Conservation (phyloP, 2,888 invertebrate species). For the Hedya salicella region DNA sequence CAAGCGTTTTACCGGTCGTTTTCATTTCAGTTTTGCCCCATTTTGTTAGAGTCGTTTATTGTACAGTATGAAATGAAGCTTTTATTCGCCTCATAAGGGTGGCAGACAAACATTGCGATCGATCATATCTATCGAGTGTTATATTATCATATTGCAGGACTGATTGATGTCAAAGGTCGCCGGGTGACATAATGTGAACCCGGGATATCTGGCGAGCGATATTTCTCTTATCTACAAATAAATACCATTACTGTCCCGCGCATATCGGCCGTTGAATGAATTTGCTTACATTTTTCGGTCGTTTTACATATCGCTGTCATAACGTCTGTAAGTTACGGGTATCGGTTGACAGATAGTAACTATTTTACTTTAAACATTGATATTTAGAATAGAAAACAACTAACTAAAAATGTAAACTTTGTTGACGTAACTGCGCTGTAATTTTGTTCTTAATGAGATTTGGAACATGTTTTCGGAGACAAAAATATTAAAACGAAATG, state of each 20-base stretch:
- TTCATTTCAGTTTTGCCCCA: background rate
- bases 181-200: slow-evolving; percentile 46
- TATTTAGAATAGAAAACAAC: no score
- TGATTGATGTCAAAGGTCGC: slow-evolving; percentile 72
- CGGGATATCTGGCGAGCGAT: slow-evolving; percentile 37
- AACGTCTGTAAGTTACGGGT: background rate
- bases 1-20: background rate
- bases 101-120: slow-evolving; percentile 49
- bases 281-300: slow-evolving; percentile 3
- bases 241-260: slow-evolving; percentile 8
- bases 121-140: slow-evolving; percentile 47
- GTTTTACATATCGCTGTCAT: slow-evolving; percentile 1
- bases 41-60: slow-evolving; percentile 5
- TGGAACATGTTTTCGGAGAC: slow-evolving; percentile 34
- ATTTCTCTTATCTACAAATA: slow-evolving; percentile 41
- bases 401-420: background rate
- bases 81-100: slow-evolving; percentile 39
- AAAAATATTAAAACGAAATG: slow-evolving; percentile 48
- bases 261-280: slow-evolving; percentile 2
- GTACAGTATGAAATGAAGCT: background rate
- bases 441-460: slow-evolving; percentile 33
- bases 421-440: slow-evolving; percentile 10
- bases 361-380: no score
- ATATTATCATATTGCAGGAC: slow-evolving; percentile 62
- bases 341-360: no score